Base-by-base conservation (phyloP, 1,140 invertebrate species). In the Rhyacophila brunnea region DNA sequence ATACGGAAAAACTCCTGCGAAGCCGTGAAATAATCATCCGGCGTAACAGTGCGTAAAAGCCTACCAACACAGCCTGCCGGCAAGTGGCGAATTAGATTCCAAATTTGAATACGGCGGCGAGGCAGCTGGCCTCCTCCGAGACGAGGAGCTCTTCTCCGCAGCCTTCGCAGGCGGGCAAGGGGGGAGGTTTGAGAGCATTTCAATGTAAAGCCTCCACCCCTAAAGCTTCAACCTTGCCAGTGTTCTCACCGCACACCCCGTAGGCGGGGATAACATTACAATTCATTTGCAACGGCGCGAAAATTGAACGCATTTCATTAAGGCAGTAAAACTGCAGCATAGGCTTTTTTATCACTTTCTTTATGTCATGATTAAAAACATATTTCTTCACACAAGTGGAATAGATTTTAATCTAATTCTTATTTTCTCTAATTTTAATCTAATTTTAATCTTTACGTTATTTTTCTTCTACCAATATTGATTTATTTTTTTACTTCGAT, bases 131-230 rank as follows among this genome's bases (percentile, higher is more conserved):
- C 45, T 28, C 48, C 23, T 51, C 61, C 38, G 49, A 51, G 51
- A 20, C 38, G 40, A 43, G 45, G 13, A 44, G 44, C 18, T 38
- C 42, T 50, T 15, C 17, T 18, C 14, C 17, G 54, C 10, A 57
- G 54, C n/a, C 20, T 44, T 57, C 14, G 40, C 34, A n/a, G 17
- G 53, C 6, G 56, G 32, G 45, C 35, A 13, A 10, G 18, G 42
- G 15, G 38, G 45, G 38, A 44, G 57, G 36, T 56, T 48, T 64
- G 62, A 64, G 62, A 64, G 62, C 57, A 58, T 64, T 64, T 64
- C 62, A 60, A 60, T 64, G 62, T 64, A 64, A 64, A 60, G 51
- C 62, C 57, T 51, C 56, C 11, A 46, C 44, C 46, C 50, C 18
- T 42, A 7, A 13, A 51, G 14, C 32, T 23, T 15, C 43, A 34